Evolutionary conservation across 1,140 invertebrate genomes (phyloP).

Genomic region (Sitobion miscanthi): DNA sequence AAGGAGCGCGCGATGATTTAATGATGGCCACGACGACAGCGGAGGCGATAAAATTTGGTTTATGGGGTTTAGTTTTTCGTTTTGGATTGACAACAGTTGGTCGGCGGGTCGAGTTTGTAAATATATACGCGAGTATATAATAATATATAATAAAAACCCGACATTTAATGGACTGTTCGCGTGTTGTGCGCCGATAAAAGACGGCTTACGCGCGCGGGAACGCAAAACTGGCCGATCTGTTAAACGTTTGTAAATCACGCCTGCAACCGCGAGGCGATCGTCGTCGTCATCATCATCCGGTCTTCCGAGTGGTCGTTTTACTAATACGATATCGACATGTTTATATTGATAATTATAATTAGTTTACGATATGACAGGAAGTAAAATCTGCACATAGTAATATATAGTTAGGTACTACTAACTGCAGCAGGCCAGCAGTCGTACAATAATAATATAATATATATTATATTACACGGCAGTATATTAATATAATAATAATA

Average conservation of each 20-base stretch:
- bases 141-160: background rate
- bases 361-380: background rate
- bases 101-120: background rate
- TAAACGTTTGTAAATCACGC: background rate
- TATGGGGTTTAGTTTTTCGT: conserved; percentile 3
- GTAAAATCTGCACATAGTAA: background rate
- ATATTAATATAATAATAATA: too few relatives aligned
- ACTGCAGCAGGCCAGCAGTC: background rate
- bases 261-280: background rate
- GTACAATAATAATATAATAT: background rate
- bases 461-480: too few relatives aligned
- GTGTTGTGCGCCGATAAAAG: conserved; percentile 1
- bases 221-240: background rate
- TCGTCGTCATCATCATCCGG: background rate
- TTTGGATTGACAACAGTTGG: conserved; percentile 7
- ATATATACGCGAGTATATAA: background rate
- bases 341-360: conserved; percentile 25
- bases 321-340: background rate
- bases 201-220: background rate
- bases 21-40: background rate
- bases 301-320: background rate
- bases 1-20: background rate
- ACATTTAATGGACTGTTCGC: background rate
- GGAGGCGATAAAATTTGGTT: background rate
- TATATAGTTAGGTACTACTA: background rate